phyloP scores from a whole-genome alignment of 2,797 vertebrate genomes.

The Eidolon dupreanum region DNA sequence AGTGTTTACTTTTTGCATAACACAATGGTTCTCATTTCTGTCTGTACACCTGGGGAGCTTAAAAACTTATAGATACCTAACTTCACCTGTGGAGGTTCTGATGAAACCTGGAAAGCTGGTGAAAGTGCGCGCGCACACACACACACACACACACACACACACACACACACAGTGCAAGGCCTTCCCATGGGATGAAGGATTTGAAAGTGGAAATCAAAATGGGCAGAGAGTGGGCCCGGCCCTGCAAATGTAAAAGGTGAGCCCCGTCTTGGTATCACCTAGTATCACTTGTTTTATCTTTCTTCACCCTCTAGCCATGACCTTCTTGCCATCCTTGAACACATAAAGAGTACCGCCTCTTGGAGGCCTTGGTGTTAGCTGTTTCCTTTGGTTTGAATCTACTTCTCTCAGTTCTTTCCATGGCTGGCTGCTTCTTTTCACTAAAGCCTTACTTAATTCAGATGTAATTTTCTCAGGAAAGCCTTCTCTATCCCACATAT shows the following conservation, averaged over 20 bases:
- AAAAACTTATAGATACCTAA: neutral
- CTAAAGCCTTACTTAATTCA: neutral
- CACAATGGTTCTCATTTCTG: neutral
- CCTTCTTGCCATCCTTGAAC: neutral
- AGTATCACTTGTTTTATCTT: neutral
- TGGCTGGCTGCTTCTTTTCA: neutral
- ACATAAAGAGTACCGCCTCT: rapidly evolving
- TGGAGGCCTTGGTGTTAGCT: neutral
- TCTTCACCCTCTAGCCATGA: neutral
- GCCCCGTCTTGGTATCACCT: neutral
- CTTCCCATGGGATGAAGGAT: neutral
- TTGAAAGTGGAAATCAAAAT: neutral
- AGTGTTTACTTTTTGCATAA: neutral
- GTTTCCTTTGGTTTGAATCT: neutral
- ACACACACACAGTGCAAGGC: neutral
- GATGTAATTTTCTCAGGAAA: neutral
- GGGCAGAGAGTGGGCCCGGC: neutral
- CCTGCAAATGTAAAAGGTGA: neutral
- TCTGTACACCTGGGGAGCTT: neutral
- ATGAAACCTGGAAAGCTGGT: neutral
- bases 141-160: neutral
- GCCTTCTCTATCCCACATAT: neutral
- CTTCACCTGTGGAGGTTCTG: neutral
- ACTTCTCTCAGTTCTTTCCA: neutral
- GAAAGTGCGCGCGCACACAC: no score